phyloP scores from a whole-genome alignment of 2,888 invertebrate genomes.

The Selenia dentaria region DNA sequence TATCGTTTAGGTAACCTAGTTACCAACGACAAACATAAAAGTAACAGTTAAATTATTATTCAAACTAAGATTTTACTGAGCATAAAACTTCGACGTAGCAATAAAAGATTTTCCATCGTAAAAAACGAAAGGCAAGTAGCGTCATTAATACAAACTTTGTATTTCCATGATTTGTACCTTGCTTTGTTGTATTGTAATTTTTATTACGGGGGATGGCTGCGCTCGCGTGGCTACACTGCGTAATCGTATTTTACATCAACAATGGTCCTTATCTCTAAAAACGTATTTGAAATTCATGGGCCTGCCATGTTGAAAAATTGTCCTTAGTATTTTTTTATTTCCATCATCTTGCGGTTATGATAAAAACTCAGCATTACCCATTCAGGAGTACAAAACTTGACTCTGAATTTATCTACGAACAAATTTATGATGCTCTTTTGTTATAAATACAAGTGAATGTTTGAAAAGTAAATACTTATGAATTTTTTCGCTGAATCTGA shows the following conservation, averaged over 20 bases:
- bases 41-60: conserved; percentile 44
- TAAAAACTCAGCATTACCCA: conserved; percentile 51
- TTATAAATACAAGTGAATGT: conserved; percentile 35
- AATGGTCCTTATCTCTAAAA: conserved; percentile 76
- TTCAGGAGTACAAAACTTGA: conserved; percentile 51
- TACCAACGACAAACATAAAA: conserved; percentile 33
- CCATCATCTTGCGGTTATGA: conserved; percentile 59
- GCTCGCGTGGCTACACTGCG: conserved; percentile 74
- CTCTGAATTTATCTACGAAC: conserved; percentile 48
- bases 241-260: conserved; percentile 81
- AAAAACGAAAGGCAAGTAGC: conserved; percentile 60
- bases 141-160: conserved; percentile 73
- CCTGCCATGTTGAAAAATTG: conserved; percentile 71
- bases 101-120: conserved; percentile 61
- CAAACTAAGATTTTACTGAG: conserved; percentile 47
- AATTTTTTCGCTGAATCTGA: conserved; percentile 30
- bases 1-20: conserved; percentile 7
- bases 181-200: conserved; percentile 78
- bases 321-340: conserved; percentile 69
- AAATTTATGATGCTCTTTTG: conserved; percentile 45
- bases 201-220: conserved; percentile 64
- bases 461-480: conserved; percentile 28
- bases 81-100: conserved; percentile 48
- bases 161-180: conserved; percentile 73
- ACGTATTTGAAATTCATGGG: conserved; percentile 78